Evolutionary conservation across 2,113 vertebrate species (phyloP).

Genomic region (Apeltes quadracus): DNA sequence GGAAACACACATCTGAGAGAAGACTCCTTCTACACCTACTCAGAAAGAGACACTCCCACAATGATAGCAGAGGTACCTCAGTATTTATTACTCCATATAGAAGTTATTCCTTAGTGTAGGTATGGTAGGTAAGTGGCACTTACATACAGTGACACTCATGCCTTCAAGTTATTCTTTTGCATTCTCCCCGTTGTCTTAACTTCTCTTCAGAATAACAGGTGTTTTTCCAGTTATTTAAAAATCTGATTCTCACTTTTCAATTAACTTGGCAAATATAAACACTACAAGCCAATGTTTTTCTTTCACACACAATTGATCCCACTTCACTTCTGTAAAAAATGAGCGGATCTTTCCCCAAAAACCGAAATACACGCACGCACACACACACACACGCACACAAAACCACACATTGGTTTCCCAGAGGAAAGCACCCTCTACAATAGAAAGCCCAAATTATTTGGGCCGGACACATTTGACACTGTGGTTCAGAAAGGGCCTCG

Average conservation of each 20-base stretch:
- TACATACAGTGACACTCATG: neutral
- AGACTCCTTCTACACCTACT: slow-evolving; percentile 67
- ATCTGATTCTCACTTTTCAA: neutral
- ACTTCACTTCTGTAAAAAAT: neutral
- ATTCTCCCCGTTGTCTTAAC: neutral
- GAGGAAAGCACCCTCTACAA: slow-evolving; percentile 55
- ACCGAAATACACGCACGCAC: slow-evolving; percentile 4
- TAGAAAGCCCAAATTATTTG: slow-evolving; percentile 68
- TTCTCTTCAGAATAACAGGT: neutral
- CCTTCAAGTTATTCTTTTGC: neutral
- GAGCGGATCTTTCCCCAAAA: neutral
- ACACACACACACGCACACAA: neutral
- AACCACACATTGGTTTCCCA: slow-evolving; percentile 46
- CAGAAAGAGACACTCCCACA: slow-evolving; percentile 85
- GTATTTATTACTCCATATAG: neutral
- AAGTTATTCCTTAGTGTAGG: neutral
- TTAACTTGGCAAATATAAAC: neutral
- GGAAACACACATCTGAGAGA: slow-evolving; percentile 70
- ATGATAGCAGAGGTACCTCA: slow-evolving; percentile 89
- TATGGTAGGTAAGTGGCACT: neutral
- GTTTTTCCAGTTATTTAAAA: neutral
- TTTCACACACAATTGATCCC: neutral
- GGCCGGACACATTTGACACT: slow-evolving; percentile 57
- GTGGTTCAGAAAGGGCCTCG: slow-evolving; percentile 58
- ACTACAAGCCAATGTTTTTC: neutral